These are phyloP conservation scores for Calosoma granatense DNA, from an alignment of 1,140 invertebrate genomes.

Conservation along the genomic window DNA sequence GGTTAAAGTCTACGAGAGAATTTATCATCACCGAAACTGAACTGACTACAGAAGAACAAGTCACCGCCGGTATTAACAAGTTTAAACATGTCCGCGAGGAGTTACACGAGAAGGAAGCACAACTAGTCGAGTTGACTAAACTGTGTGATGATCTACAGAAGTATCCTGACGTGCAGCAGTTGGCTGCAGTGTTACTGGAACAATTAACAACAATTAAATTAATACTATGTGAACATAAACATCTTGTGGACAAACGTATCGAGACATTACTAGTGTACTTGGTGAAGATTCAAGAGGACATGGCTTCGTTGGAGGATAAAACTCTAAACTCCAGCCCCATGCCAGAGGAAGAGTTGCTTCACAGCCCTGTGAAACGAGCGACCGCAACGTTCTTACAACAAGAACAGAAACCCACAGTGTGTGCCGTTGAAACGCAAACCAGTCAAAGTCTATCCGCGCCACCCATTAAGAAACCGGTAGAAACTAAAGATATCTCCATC, in stretches of 20 bases:
- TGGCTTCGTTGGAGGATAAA: constrained; percentile 40
- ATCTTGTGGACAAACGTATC: constrained; percentile 44
- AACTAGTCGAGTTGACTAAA: constrained; percentile 44
- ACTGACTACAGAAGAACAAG: constrained; percentile 32
- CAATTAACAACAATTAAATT: constrained; percentile 44
- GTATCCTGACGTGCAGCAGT: constrained; percentile 34
- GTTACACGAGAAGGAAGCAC: constrained; percentile 43
- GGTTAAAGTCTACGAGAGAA: constrained; percentile 39
- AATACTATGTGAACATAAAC: constrained; percentile 44
- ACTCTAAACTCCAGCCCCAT: constrained; percentile 50
- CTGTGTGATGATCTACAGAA: constrained; percentile 42
- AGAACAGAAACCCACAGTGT: constrained; percentile 21
- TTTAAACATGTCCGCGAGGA: constrained; percentile 43
- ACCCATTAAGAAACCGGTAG: constrained; percentile 13
- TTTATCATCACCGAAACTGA: constrained; percentile 21
- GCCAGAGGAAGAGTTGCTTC: constrained; percentile 43
- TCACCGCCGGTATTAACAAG: constrained; percentile 36
- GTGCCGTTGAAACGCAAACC: constrained; percentile 44
- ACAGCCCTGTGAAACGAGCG: constrained; percentile 17
- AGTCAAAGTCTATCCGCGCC: constrained; percentile 41
- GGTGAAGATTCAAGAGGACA: constrained; percentile 23
- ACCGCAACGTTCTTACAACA: constrained; percentile 21
- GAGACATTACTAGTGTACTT: constrained; percentile 37
- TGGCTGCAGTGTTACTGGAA: constrained; percentile 42
- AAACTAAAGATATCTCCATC: constrained; percentile 35